These are phyloP conservation scores for Prionace glauca DNA, from an alignment of 2,797 vertebrate genomes.

Conservation along the genomic window DNA sequence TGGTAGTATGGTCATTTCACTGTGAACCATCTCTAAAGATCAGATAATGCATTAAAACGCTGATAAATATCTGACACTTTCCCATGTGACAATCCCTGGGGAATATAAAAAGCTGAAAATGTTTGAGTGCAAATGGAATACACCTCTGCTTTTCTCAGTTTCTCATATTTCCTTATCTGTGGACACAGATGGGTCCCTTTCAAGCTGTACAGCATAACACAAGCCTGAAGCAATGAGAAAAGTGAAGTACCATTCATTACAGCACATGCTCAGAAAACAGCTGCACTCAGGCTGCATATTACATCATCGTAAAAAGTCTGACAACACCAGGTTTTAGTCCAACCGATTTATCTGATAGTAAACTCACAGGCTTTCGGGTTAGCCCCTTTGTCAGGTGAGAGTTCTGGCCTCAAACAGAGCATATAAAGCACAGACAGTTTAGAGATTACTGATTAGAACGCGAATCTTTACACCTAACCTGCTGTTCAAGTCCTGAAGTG, in stretches of 20 bases:
- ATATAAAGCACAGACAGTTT: too few species aligned
- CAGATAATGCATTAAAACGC: not conserved
- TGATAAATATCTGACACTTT: not conserved
- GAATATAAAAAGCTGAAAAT: not conserved
- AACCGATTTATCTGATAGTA: too few species aligned
- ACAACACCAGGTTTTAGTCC: too few species aligned
- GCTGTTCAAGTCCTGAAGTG: too few species aligned
- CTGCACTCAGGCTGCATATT: not conserved
- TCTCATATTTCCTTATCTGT: constrained; percentile 2
- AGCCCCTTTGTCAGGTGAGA: too few species aligned
- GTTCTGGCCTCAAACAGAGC: too few species aligned
- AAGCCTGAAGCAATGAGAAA: not conserved
- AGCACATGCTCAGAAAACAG: constrained; percentile 11
- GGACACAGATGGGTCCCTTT: constrained; percentile 25
- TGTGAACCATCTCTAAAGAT: not conserved
- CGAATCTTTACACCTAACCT: too few species aligned
- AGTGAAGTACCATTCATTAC: constrained; percentile 20
- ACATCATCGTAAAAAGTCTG: not conserved
- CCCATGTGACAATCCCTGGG: not conserved
- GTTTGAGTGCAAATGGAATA: not conserved
- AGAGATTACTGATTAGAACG: too few species aligned
- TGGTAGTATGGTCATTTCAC: not conserved
- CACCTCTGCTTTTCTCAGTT: constrained; percentile 32
- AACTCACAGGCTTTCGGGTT: too few species aligned
- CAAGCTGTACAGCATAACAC: constrained; percentile 30